phyloP scores from a whole-genome alignment of 1,140 invertebrate genomes.

The Ips nitidus region DNA sequence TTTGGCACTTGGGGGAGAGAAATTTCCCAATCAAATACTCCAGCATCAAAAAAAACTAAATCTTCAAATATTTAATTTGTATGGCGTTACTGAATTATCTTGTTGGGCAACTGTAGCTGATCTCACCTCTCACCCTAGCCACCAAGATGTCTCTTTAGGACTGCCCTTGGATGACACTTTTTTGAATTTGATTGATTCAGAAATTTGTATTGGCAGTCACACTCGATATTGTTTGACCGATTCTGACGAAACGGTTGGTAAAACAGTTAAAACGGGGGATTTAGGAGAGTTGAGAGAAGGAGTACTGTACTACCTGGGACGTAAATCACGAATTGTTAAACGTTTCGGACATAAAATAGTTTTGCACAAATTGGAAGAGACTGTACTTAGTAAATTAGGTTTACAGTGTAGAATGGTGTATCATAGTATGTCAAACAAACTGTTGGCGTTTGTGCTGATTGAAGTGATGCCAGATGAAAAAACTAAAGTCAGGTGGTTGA shows the following conservation, averaged over 20 bases:
- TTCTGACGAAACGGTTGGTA: slow-evolving; percentile 50
- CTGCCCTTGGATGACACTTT: slow-evolving; percentile 63
- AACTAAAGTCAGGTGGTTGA: slow-evolving; percentile 43
- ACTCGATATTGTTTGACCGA: slow-evolving; percentile 61
- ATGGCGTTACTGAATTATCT: slow-evolving; percentile 83
- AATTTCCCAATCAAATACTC: slow-evolving; percentile 54
- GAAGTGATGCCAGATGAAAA: slow-evolving; percentile 50
- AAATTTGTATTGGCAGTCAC: slow-evolving; percentile 60
- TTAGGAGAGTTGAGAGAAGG: slow-evolving; percentile 57
- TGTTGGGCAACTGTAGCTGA: slow-evolving; percentile 74
- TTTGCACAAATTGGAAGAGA: slow-evolving; percentile 61
- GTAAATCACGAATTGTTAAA: slow-evolving; percentile 71
- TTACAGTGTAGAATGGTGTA: slow-evolving; percentile 58
- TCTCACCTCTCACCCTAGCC: slow-evolving; percentile 49
- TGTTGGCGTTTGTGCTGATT: slow-evolving; percentile 58
- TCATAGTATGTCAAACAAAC: slow-evolving; percentile 53
- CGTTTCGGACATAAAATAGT: slow-evolving; percentile 70
- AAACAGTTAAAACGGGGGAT: slow-evolving; percentile 71
- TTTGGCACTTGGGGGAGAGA: slow-evolving; percentile 66
- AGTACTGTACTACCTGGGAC: slow-evolving; percentile 64
- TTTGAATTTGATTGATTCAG: slow-evolving; percentile 60
- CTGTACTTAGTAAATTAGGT: slow-evolving; percentile 52
- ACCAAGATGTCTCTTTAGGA: slow-evolving; percentile 58
- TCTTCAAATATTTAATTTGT: slow-evolving; percentile 68
- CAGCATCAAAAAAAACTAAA: slow-evolving; percentile 16